Base-by-base conservation (phyloP, 1,140 invertebrate genomes). In the Aphaenogaster ashmeadi region DNA sequence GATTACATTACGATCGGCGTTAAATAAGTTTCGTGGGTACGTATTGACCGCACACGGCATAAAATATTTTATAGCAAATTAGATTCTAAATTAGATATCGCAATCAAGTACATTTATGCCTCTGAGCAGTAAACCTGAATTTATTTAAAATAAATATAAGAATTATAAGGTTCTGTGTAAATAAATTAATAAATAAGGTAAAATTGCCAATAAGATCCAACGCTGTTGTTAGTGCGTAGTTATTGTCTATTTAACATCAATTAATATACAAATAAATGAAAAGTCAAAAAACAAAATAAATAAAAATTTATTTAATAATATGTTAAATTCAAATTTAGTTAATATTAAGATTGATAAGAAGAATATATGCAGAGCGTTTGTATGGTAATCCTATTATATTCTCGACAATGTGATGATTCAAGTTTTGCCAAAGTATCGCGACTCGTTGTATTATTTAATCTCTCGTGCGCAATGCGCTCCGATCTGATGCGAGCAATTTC, bases 381-480 rank as follows among this genome's bases (percentile, higher is more conserved):
- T 41, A n/a, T 21, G 9, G n/a, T 8, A 44, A 44, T 47, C 9
- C 38, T 47, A 64, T 64, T 47, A 64, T 66, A 38, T 78, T 47
- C 41, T 64, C 38, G 54, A 44, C 0, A n/a, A n/a, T 54, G n/a
- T 33, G 7, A 38, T 2, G 36, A 21, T 41, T 9, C 1, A 4
- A 47, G 15, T 78, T 62, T 44, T 7, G 41, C 21, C 56, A 64
- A 38, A 38, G 21, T 36, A 47, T 79, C 41, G 58, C n/a, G 62
- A 66, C 38, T 60, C 33, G n/a, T 52, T 44, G 5, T 81, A 15
- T 69, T 74, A 74, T 60, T 84, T 60, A 50, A 84, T 50, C n/a
- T 56, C 27, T 11, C 33, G 33, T 60, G 21, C 50, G 36, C 18
- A 33, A 0, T 4, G 75, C 78, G 27, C 13, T 75, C 41, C 33